Evolutionary conservation across 2,888 invertebrate genomes (phyloP).

Genomic region (Imbricaverruca yamaguchii): DNA sequence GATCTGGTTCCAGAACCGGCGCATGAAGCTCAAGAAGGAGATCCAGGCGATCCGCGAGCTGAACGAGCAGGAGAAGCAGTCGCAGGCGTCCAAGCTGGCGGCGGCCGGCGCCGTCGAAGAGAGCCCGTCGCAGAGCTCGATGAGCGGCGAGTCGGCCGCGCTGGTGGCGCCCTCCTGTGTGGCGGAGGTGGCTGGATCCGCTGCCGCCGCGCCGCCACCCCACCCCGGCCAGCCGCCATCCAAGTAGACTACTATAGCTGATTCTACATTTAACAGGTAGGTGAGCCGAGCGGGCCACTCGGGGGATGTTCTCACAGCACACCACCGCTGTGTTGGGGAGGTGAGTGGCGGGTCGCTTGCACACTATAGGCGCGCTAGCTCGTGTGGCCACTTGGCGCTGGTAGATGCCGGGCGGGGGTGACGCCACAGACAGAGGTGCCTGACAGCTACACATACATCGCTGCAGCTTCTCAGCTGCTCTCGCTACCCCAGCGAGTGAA

Average conservation of each 20-base stretch:
- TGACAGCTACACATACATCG: too few species aligned
- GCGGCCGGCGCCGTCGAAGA: slow-evolving; percentile 24
- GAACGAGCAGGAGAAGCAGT: slow-evolving; percentile 94
- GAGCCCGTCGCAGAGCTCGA: slow-evolving; percentile 22
- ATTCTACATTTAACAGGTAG: too few species aligned
- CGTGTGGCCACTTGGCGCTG: too few species aligned
- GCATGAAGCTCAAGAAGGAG: slow-evolving; percentile 98
- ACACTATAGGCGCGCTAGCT: too few species aligned
- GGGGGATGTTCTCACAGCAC: too few species aligned
- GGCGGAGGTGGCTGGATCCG: slow-evolving; percentile 29
- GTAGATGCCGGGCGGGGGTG: too few species aligned
- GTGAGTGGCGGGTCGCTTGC: too few species aligned
- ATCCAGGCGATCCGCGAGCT: slow-evolving; percentile 96
- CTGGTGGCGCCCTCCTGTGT: slow-evolving; percentile 31
- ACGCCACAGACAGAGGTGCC: too few species aligned
- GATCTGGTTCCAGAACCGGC: slow-evolving; percentile 97
- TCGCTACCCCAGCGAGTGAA: too few species aligned
- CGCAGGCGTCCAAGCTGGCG: slow-evolving; percentile 73
- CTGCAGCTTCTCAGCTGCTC: too few species aligned
- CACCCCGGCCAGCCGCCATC: slow-evolving; percentile 32
- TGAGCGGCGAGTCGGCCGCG: slow-evolving; percentile 28
- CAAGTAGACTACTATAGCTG: background rate
- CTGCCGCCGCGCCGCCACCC: slow-evolving; percentile 30
- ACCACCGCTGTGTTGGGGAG: too few species aligned
- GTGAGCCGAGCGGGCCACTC: too few species aligned